Percentiles rank a stretch among this genome's conserved stretches.
Evolutionary conservation across 53 echinoderm and acorn worm genomes (phyloP).

Genomic region (Crossaster papposus): DNA sequence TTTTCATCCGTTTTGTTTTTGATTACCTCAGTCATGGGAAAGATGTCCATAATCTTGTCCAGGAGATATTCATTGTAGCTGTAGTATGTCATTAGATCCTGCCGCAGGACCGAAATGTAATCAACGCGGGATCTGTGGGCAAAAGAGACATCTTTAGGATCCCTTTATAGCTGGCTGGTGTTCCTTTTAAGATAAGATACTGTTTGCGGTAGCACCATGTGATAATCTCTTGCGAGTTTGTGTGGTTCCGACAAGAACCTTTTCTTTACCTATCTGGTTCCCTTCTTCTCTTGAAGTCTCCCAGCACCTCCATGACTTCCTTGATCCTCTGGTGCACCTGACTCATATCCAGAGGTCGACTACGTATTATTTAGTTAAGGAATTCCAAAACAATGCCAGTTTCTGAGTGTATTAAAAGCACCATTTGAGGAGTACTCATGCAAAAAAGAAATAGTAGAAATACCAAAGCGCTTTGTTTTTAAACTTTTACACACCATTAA

Average conservation of each 20-base stretch:
- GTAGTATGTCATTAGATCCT: constrained; percentile 88
- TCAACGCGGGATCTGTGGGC: constrained; percentile 75
- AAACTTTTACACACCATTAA: too few relatives aligned
- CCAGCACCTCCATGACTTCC: constrained; percentile 93
- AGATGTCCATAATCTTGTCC: constrained; percentile 87
- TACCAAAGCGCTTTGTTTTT: too few relatives aligned
- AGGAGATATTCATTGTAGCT: constrained; percentile 97
- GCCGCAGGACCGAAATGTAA: constrained; percentile 71
- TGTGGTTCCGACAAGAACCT: too few relatives aligned
- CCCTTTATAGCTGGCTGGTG: not conserved
- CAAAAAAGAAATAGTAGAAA: too few relatives aligned
- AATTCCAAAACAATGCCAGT: not conserved
- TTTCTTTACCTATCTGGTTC: constrained; percentile 72
- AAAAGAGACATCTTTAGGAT: not conserved
- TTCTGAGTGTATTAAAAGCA: too few relatives aligned
- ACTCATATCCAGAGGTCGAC: constrained; percentile 84
- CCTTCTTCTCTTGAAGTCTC: constrained; percentile 90
- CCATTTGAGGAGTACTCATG: too few relatives aligned
- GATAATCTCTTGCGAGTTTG: too few relatives aligned
- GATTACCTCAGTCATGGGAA: constrained; percentile 89
- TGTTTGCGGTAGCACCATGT: too few relatives aligned
- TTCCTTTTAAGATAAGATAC: too few relatives aligned
- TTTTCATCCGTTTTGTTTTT: too few relatives aligned
- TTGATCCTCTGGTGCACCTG: constrained; percentile 88
- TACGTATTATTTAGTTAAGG: constrained; percentile 53